Conservation (phyloP, 1,140 invertebrate genomes). For the Pseudomyrmex sp. region DNA sequence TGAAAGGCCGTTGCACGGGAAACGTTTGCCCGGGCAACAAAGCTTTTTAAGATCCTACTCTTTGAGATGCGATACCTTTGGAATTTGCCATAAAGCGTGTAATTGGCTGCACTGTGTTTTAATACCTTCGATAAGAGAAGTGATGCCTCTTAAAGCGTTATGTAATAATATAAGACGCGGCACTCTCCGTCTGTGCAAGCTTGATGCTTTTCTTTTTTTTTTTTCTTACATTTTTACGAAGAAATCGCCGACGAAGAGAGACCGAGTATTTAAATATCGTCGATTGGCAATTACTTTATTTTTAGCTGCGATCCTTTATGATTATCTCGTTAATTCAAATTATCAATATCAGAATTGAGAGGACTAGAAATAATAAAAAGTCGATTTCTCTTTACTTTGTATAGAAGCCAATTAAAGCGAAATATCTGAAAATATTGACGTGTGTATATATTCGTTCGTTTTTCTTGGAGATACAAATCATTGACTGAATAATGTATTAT, state of each 20-base stretch:
- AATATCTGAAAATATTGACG: background rate
- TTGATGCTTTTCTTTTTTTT: background rate
- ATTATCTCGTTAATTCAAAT: slow-evolving; percentile 1
- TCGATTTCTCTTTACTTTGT: background rate
- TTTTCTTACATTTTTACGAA: background rate
- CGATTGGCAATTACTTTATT: slow-evolving; percentile 7
- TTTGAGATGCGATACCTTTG: slow-evolving; percentile 41
- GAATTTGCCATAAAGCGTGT: slow-evolving; percentile 39
- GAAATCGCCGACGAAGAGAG: background rate
- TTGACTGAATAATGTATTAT: background rate
- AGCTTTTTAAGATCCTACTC: slow-evolving; percentile 50
- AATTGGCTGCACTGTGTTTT: slow-evolving; percentile 50
- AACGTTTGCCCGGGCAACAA: slow-evolving; percentile 59
- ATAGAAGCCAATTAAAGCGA: background rate
- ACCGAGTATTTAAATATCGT: background rate
- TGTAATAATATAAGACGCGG: slow-evolving; percentile 46
- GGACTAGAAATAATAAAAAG: no score
- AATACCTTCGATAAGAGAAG: slow-evolving; percentile 35
- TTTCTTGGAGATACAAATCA: background rate
- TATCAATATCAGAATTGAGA: background rate
- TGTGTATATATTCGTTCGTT: background rate
- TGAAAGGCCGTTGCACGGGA: slow-evolving; percentile 32
- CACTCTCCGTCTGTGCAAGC: slow-evolving; percentile 3
- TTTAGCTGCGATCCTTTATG: background rate
- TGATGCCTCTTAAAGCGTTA: slow-evolving; percentile 30